Evolutionary conservation across 1,140 invertebrate species (phyloP).

Genomic region (Contarinia nasturtii): DNA sequence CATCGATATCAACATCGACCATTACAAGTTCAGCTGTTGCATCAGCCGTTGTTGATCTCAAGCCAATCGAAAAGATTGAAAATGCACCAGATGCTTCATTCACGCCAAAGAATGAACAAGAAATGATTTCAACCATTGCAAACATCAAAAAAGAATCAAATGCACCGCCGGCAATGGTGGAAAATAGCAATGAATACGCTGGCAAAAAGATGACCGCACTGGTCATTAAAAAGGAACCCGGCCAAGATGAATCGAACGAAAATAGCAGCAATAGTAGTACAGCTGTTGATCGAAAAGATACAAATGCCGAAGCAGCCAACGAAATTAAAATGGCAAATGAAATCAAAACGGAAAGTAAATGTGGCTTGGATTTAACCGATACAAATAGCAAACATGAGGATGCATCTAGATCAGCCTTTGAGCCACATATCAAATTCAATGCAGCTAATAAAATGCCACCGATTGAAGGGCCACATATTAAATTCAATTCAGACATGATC

Average conservation of each 20-base stretch:
- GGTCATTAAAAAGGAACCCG: constrained; percentile 23
- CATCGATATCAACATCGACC: not conserved
- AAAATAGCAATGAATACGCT: constrained; percentile 2
- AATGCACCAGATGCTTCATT: not conserved
- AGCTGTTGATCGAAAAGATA: too few species aligned
- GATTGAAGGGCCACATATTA: not conserved
- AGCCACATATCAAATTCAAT: constrained; percentile 7
- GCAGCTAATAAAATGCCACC: not conserved
- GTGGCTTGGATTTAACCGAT: constrained; percentile 2
- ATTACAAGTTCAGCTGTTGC: not conserved
- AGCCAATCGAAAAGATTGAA: not conserved
- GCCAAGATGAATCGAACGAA: constrained; percentile 21
- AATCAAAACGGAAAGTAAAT: constrained; percentile 18
- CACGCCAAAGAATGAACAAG: constrained; percentile 12
- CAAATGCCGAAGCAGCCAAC: too few species aligned
- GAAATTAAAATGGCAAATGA: constrained; percentile 24
- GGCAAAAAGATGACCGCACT: constrained; percentile 7
- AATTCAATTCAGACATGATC: not conserved
- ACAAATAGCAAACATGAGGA: not conserved
- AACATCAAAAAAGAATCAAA: constrained; percentile 20
- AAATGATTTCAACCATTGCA: constrained; percentile 20
- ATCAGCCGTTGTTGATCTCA: not conserved
- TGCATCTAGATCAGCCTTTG: constrained; percentile 5
- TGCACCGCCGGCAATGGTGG: constrained; percentile 6
- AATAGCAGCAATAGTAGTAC: constrained; percentile 22